These are phyloP conservation scores for Drosophila kepulauana DNA, from an alignment of 1,140 invertebrate species.

Conservation along the genomic window DNA sequence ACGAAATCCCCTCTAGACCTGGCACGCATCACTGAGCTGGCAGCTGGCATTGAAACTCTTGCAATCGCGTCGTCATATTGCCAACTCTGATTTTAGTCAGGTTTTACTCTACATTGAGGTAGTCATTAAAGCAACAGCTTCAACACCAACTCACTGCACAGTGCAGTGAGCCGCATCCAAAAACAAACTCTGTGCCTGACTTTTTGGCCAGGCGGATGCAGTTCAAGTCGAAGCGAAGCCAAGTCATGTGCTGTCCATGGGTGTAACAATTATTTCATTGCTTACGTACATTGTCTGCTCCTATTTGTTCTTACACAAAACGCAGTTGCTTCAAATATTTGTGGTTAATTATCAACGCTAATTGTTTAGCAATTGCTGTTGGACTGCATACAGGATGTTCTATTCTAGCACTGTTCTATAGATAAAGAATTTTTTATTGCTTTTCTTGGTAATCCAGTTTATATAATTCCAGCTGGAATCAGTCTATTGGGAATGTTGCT, in stretches of 20 bases:
- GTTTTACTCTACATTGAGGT: constrained; percentile 21
- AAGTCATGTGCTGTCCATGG: not conserved
- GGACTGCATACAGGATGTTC: constrained; percentile 46
- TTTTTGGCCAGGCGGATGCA: constrained; percentile 65
- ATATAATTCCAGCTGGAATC: no score
- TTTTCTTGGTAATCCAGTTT: not conserved
- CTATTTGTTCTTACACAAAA: constrained; percentile 75
- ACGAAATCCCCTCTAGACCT: constrained; percentile 12
- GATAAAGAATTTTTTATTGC: not conserved
- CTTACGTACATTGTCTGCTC: constrained; percentile 5
- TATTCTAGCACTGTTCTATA: not conserved
- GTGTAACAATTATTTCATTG: constrained; percentile 43
- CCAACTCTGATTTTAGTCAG: constrained; percentile 28
- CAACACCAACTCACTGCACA: constrained; percentile 19
- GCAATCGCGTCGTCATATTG: constrained; percentile 38
- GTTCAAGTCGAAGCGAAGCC: constrained; percentile 7
- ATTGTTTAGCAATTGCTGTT: constrained; percentile 54
- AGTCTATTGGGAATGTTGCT: no score
- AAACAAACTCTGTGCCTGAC: constrained; percentile 34
- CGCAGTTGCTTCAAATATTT: constrained; percentile 74
- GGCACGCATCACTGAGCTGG: constrained; percentile 30
- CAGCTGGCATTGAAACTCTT: constrained; percentile 69
- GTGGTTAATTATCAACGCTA: constrained; percentile 64
- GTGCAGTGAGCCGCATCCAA: constrained; percentile 59
- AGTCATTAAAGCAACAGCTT: constrained; percentile 41